Evolutionary conservation across 2,888 invertebrate species (phyloP), one percentile per base, ranked within the genome.

Genomic region (Orthonychiurus folsomi): DNA sequence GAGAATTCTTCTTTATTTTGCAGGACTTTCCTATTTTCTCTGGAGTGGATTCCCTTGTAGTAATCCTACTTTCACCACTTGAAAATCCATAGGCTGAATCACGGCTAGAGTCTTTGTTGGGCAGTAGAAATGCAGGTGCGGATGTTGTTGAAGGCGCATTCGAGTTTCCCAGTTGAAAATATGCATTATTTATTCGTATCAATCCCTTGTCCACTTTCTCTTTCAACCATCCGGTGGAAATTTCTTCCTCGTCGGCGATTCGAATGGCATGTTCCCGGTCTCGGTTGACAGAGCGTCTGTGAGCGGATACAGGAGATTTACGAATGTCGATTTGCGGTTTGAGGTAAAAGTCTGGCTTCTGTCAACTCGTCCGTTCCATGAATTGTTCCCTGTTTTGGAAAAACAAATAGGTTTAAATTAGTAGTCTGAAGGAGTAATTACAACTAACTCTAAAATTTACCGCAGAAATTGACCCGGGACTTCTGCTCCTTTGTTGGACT

Each of bases 51-150:
- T 70, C 73, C 24, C 75, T 73, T 3, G 37, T 37, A 5, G 74
- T 72, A 18, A 73, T 74, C 56, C 75, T 66, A 64, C 75, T 74
- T 63, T 74, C 75, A 21, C 70, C 72, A 65, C 73, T 73, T 25
- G 75, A 74, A 57, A 74, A 74, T 12, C 74, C 74, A 63, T 75
- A 75, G 1, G 76, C 76, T 0, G 76, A 76, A 66, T 76, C 76
- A 12, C 73, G 63, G 65, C 74, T 74, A 2, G 74, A 74, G 50
- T 72, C 72, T 50, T 72, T 72, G 52, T 64, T 64, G 2, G 54
- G 57, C 21, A 24, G 25, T 3, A 55, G 25, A 55, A 20, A 26
- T 9, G 25, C 25, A 3, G 5, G 12, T 3, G 55, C 5, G 26
- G 5, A 5, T 5, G 5, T 55, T 24, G 25, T 5, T n/a, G n/a